Conservation (phyloP, 1,140 invertebrate genomes). For the Brachionus asplanchnoidis region DNA sequence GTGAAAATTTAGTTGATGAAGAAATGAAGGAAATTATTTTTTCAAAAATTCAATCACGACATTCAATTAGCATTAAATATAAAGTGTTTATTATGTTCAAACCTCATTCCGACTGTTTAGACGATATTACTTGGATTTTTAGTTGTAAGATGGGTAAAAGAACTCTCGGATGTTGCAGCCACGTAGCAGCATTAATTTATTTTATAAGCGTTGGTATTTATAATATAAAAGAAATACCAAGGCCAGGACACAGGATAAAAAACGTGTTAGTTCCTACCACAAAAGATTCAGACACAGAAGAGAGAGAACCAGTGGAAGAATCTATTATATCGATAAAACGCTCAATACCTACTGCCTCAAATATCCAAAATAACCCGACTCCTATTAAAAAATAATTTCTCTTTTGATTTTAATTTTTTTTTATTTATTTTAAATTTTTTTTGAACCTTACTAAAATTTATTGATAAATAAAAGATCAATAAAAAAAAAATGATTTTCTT, state of each 20-base stretch:
- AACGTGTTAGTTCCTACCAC: background rate
- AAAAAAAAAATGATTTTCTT: too few species aligned
- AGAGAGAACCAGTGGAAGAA: background rate
- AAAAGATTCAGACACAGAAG: background rate
- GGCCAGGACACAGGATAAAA: background rate
- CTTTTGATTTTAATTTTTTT: too few species aligned
- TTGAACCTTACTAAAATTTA: too few species aligned
- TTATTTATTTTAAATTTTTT: too few species aligned
- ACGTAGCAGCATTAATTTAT: background rate
- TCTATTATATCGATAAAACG: too few species aligned
- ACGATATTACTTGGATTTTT: too few species aligned
- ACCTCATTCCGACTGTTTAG: background rate
- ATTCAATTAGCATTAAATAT: conserved; percentile 4
- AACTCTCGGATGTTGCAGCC: background rate
- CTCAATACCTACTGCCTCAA: too few species aligned
- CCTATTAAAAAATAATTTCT: too few species aligned
- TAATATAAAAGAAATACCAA: background rate
- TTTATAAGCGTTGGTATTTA: background rate
- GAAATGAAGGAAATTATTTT: background rate
- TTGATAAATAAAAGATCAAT: too few species aligned
- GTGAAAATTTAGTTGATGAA: background rate
- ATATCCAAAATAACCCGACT: too few species aligned
- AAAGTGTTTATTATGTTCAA: too few species aligned
- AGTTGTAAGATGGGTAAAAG: background rate
- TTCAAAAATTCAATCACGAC: background rate